Percentiles rank a stretch among this genome's conserved stretches.
Conservation (phyloP, 2,797 vertebrate species). For the Carapus acus region DNA sequence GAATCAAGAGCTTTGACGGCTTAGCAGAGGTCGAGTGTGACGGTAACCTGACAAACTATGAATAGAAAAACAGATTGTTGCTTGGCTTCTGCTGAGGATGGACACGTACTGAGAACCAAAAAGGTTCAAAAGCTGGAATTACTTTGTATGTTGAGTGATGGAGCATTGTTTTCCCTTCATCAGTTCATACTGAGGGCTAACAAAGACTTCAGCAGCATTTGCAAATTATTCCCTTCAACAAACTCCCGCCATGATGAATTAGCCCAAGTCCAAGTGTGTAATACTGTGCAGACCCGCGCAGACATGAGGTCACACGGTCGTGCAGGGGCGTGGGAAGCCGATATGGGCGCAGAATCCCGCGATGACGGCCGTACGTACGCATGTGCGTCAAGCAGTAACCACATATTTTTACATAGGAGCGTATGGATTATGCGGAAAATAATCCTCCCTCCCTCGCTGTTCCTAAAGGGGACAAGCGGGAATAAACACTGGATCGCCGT, state of each 20-base stretch:
- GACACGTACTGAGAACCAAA: no score
- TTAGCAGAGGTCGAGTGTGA: not conserved
- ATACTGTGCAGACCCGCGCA: slow-evolving; percentile 24
- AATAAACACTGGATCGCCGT: no score
- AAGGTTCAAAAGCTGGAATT: no score
- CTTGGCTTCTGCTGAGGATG: no score
- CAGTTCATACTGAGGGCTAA: no score
- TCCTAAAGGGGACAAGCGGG: no score
- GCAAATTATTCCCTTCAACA: not conserved
- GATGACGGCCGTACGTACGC: slow-evolving; percentile 3
- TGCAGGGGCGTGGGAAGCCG: slow-evolving; percentile 25
- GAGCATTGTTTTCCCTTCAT: no score
- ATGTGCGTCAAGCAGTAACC: slow-evolving; percentile 9
- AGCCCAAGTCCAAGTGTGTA: slow-evolving; percentile 1
- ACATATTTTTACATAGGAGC: slow-evolving; percentile 41
- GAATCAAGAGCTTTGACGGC: not conserved
- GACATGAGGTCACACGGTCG: slow-evolving; percentile 7
- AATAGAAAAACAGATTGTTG: not conserved
- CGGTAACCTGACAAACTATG: not conserved
- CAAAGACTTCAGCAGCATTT: not conserved
- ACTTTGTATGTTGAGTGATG: no score
- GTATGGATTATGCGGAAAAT: slow-evolving; percentile 35
- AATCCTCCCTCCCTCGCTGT: not conserved
- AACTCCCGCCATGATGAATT: slow-evolving; percentile 2
- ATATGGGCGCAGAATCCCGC: slow-evolving; percentile 15